Conservation (phyloP, 2,888 invertebrate species). For the Tryphoninae sp. region DNA sequence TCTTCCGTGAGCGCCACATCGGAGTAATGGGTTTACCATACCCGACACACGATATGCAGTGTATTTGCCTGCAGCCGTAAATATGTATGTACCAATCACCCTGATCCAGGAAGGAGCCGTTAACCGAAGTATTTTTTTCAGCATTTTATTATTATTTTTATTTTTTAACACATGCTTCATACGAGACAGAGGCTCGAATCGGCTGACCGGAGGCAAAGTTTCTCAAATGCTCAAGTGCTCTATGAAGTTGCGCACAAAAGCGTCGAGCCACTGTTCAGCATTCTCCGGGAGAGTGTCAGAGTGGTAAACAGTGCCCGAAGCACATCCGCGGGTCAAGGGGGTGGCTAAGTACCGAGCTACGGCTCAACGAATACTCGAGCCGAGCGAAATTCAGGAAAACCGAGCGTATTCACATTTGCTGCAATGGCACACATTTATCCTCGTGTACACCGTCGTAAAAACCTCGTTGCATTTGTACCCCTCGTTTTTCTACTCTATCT, state of each 20-base stretch:
- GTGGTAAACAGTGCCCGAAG: slow-evolving; percentile 71
- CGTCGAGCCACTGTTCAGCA: background rate
- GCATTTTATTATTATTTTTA: background rate
- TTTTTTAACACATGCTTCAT: background rate
- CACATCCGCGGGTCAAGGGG: slow-evolving; percentile 71
- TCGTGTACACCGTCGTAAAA: slow-evolving; percentile 63
- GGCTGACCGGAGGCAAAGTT: slow-evolving; percentile 16
- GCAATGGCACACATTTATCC: slow-evolving; percentile 45
- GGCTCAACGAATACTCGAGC: slow-evolving; percentile 65
- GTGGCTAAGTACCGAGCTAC: slow-evolving; percentile 63
- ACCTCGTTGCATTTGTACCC: slow-evolving; percentile 68
- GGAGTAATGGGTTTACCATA: background rate
- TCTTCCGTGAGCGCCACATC: background rate
- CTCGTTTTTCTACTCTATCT: background rate
- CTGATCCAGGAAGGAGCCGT: background rate
- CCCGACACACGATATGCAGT: background rate
- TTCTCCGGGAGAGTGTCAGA: slow-evolving; percentile 37
- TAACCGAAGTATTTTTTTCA: background rate
- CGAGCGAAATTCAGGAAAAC: slow-evolving; percentile 59
- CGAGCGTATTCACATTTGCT: slow-evolving; percentile 65
- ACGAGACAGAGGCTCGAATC: too few relatives aligned
- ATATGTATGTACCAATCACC: background rate
- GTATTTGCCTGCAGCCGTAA: background rate
- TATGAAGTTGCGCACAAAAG: slow-evolving; percentile 28
- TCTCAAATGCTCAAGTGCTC: slow-evolving; percentile 23